phyloP scores from a whole-genome alignment of 2,113 vertebrate species.

The Grammatotria lemairii region DNA sequence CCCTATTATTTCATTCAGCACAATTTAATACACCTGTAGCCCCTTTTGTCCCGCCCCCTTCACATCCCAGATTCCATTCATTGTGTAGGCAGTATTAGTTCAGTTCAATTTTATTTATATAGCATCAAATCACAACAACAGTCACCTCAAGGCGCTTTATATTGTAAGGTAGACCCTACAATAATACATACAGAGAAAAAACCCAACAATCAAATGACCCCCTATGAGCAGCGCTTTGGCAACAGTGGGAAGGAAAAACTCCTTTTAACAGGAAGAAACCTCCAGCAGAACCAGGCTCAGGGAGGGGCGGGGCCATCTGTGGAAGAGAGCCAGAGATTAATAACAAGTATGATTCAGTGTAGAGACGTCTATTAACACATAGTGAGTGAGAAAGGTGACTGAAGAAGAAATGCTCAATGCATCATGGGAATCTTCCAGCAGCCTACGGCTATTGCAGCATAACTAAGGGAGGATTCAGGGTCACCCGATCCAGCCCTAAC shows the following conservation, averaged over 20 bases:
- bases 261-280: neutral
- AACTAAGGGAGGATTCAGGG: neutral
- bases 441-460: neutral
- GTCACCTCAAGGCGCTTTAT: neutral
- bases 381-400: neutral
- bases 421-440: neutral
- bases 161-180: neutral
- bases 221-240: neutral
- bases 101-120: neutral
- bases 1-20: neutral
- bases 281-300: neutral
- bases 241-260: neutral
- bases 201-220: neutral
- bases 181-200: neutral
- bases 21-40: neutral
- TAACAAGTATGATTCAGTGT: neutral
- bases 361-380: neutral
- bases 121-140: neutral
- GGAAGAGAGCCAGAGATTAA: neutral
- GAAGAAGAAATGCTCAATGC: neutral
- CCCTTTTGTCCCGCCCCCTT: neutral
- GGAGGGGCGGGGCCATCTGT: neutral
- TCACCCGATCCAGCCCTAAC: neutral
- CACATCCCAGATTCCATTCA: neutral
- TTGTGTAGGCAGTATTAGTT: neutral